Conservation (phyloP, 1,140 invertebrate genomes). For the Drosophila mojavensis region DNA sequence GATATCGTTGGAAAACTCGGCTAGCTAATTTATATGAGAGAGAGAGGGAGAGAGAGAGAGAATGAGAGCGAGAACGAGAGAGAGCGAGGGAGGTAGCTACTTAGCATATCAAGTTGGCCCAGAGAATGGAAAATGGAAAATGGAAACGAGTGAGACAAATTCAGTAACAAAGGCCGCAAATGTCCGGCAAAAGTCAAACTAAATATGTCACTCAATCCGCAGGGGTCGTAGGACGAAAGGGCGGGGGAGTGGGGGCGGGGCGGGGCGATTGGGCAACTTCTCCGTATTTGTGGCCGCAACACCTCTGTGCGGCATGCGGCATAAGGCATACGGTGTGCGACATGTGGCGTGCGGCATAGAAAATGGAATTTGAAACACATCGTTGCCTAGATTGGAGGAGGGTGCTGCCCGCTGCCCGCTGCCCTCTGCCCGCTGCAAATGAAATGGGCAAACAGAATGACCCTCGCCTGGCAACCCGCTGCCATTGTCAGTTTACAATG, state of each 20-base stretch:
- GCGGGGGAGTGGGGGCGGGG: neutral
- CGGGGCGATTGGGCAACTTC: neutral
- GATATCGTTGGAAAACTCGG: slow-evolving; percentile 46
- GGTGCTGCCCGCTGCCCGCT: neutral
- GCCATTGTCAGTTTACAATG: slow-evolving; percentile 28
- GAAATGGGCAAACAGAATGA: neutral
- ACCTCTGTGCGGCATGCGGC: slow-evolving; percentile 1
- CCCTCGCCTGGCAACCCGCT: neutral
- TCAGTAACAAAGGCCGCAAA: slow-evolving; percentile 27
- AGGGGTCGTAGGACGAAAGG: neutral
- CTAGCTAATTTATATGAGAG: slow-evolving; percentile 62
- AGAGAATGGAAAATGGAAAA: slow-evolving; percentile 25
- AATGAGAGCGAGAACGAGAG: neutral
- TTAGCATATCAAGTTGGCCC: slow-evolving; percentile 76
- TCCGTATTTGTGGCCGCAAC: neutral
- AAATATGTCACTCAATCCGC: slow-evolving; percentile 62
- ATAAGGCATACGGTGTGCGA: neutral
- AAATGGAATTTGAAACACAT: slow-evolving; percentile 36
- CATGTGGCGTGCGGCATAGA: slow-evolving; percentile 11
- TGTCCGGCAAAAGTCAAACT: slow-evolving; percentile 40
- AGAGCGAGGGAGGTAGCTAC: slow-evolving; percentile 35
- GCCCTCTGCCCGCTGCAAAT: neutral
- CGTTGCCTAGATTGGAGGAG: slow-evolving; percentile 1
- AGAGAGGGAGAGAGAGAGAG: no score
- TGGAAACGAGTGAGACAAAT: neutral